Base-by-base conservation (phyloP, 2,888 invertebrate species). In the Eilema caniola region DNA sequence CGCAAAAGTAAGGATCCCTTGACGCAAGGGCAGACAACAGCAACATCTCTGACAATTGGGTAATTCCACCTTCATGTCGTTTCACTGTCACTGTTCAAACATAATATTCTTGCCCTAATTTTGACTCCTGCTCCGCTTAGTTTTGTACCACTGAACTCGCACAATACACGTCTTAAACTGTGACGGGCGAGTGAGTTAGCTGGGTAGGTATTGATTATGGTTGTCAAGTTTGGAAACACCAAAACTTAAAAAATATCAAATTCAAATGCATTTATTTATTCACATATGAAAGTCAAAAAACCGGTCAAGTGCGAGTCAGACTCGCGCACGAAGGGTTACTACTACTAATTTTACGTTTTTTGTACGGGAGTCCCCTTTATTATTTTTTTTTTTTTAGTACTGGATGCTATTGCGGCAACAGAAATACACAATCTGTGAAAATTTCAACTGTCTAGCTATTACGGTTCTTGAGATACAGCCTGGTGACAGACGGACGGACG, bases 1-100 rank as follows among this genome's bases (percentile, higher is more conserved):
- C 11, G 66, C 81, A 64, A 81, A 80, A 2, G 72, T 37, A 0
- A 81, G 69, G 31, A 81, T 81, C 5, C 81, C 81, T 23, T 76
- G 73, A 12, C 81, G 67, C 41, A 81, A 57, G 0, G 81, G 81
- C 66, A 80, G 24, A 28, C 77, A 82, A 28, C 74, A 82, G 10
- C 82, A 82, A 62, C 82, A 82, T 65, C 81, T 70, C 56, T 72
- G 71, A 47, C 79, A 64, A 24, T 47, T 71, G 0, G 82, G 82
- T 61, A 82, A 47, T 70, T 82, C 82, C 41, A 81, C 70, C 68
- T 76, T 65, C 81, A 81, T 57, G 12, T 61, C 12, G 12, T 28
- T 24, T 61, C 23, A 72, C n/a, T 5, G 31, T 25, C 28, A 69
- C 62, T 56, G 24, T 25, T 69, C 20, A 59, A 59, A 41, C 73